Evolutionary conservation across 53 echinoderm and acorn worm genomes (phyloP).

Genomic region (Mesocentrotus franciscanus): DNA sequence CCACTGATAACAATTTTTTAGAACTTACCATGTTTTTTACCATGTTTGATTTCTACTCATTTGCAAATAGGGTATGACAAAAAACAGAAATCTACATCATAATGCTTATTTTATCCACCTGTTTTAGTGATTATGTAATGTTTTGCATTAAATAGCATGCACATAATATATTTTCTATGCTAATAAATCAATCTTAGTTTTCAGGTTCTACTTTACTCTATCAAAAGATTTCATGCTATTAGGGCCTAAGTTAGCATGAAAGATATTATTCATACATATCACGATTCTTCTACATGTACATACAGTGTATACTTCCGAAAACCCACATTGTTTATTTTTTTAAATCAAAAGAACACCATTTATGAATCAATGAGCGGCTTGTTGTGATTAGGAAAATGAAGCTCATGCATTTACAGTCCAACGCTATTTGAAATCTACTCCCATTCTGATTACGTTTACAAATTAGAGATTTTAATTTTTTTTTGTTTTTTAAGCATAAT

Average conservation of each 20-base stretch:
- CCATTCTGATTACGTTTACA: neutral
- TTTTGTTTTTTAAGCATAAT: neutral
- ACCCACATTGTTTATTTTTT: neutral
- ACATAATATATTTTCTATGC: neutral
- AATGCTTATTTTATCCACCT: neutral
- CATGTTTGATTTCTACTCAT: conserved; percentile 31
- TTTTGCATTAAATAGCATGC: neutral
- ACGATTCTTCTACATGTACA: neutral
- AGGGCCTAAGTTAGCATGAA: neutral
- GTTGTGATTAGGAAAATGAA: neutral
- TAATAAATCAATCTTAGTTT: neutral
- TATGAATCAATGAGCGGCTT: neutral
- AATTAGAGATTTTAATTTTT: neutral
- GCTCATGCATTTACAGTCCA: neutral
- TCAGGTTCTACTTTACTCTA: neutral
- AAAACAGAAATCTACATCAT: neutral
- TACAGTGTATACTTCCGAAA: neutral
- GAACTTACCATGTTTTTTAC: conserved; percentile 29
- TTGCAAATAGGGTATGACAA: neutral
- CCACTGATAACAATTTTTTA: neutral
- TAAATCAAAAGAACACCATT: neutral
- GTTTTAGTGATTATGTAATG: neutral
- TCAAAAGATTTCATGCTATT: neutral
- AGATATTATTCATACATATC: no score
- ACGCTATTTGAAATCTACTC: neutral